A percentile compares a stretch with the other conserved stretches of the same genome.
Evolutionary conservation across 1,140 invertebrate species (phyloP).

Genomic region (Helicoverpa zea): DNA sequence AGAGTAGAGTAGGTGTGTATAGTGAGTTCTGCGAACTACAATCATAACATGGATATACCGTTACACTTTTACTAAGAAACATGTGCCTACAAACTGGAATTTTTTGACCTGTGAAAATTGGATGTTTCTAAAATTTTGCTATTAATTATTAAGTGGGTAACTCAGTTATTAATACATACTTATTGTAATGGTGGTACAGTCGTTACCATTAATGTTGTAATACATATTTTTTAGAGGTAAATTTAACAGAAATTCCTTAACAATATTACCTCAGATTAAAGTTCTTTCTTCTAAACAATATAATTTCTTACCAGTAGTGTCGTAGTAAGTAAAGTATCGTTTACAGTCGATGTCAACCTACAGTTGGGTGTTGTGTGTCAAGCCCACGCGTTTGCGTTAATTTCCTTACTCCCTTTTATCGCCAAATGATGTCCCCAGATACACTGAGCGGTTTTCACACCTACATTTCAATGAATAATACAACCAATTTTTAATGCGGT

Average conservation of each 20-base stretch:
- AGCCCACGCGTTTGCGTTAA: conserved; percentile 1
- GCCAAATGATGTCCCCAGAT: neutral
- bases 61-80: conserved; percentile 1
- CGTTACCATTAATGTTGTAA: too few relatives aligned
- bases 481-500: neutral
- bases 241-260: neutral
- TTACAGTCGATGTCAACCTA: conserved; percentile 3
- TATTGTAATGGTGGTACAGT: too few relatives aligned
- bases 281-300: neutral
- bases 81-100: neutral
- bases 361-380: neutral
- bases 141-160: neutral
- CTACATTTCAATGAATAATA: neutral
- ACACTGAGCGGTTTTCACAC: neutral
- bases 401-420: conserved; percentile 11
- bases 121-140: neutral
- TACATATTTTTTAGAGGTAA: neutral
- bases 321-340: neutral
- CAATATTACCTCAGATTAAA: neutral
- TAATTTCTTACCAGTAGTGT: neutral
- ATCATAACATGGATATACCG: neutral
- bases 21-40: conserved; percentile 27
- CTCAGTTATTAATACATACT: too few relatives aligned
- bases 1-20: conserved; percentile 9
- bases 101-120: neutral